phyloP scores from a whole-genome alignment of 2,888 invertebrate genomes.

The Siphlonurus alternatus region DNA sequence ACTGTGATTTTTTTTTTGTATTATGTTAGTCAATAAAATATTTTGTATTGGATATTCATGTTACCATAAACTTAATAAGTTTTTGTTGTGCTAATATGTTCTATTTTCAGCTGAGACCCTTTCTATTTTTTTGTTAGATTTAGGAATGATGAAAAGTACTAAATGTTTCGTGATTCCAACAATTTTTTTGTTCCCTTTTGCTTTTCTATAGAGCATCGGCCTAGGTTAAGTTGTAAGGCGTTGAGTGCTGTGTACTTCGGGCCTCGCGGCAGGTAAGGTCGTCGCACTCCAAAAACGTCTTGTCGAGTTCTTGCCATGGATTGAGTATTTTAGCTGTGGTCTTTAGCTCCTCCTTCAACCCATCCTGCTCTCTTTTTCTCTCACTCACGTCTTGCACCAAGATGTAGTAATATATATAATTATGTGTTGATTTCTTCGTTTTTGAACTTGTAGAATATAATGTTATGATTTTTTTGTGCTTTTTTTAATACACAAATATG shows the following conservation, averaged over 20 bases:
- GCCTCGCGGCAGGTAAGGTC: not conserved
- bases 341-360: not conserved
- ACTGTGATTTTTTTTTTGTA: not conserved
- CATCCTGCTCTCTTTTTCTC: not conserved
- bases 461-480: not conserved
- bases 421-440: not conserved
- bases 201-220: constrained; percentile 3
- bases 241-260: not conserved
- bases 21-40: too few relatives aligned
- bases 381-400: not conserved
- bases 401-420: too few relatives aligned
- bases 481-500: not conserved
- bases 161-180: not conserved
- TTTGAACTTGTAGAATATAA: not conserved
- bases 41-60: too few relatives aligned
- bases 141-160: not conserved
- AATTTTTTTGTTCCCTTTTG: constrained; percentile 1
- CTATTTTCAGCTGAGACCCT: not conserved
- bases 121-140: not conserved
- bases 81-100: not conserved
- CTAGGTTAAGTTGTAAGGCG: not conserved
- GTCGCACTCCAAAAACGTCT: not conserved
- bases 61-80: not conserved
- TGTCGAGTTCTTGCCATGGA: not conserved
- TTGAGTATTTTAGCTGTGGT: not conserved